Conservation (phyloP, 2,113 vertebrate genomes). For the Nasalis larvatus region DNA sequence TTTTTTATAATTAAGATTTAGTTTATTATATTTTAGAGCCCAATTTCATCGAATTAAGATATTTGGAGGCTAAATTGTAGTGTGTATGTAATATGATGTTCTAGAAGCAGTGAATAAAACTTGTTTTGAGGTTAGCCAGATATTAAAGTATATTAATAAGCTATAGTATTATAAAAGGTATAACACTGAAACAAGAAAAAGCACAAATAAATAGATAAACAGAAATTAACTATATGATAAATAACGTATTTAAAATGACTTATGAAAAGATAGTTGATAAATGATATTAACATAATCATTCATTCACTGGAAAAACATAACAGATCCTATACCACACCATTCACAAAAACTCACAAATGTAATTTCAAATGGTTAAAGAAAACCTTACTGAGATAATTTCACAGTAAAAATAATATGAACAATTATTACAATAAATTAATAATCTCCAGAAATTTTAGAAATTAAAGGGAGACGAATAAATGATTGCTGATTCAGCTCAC, state of each 20-base stretch:
- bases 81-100: neutral
- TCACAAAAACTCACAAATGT: neutral
- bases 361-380: neutral
- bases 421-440: neutral
- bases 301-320: neutral
- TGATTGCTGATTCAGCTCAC: neutral
- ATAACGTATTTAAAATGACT: neutral
- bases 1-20: neutral
- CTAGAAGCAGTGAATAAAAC: neutral
- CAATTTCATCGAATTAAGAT: neutral
- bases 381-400: neutral
- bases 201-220: neutral
- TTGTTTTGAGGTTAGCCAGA: neutral
- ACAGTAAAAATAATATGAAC: neutral
- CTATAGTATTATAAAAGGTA: neutral
- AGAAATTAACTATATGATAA: neutral
- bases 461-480: neutral
- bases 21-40: neutral
- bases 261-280: neutral
- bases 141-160: neutral
- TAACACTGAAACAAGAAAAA: neutral
- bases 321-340: neutral
- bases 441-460: neutral
- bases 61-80: neutral
- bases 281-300: neutral